A percentile compares a stretch with the other conserved stretches of the same genome.
These are phyloP conservation scores for Acrossocheilus fasciatus DNA, from an alignment of 2,797 vertebrate species.

Conservation along the genomic window DNA sequence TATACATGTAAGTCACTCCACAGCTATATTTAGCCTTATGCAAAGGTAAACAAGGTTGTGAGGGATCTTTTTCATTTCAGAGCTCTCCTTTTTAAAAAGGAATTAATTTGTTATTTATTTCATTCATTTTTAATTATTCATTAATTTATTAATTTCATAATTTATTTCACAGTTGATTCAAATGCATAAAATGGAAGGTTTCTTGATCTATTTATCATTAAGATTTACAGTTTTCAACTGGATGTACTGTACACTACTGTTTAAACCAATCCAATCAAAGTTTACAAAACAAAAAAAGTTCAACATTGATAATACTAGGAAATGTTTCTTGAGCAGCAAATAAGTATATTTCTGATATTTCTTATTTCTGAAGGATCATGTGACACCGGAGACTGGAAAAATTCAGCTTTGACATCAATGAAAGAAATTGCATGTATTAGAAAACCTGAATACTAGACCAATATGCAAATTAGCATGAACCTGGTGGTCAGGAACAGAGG, in stretches of 20 bases:
- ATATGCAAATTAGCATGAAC: slow-evolving; percentile 5
- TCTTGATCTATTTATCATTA: not conserved
- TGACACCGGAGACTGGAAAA: not conserved
- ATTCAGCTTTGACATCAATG: not conserved
- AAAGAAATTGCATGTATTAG: not conserved
- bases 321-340: not conserved
- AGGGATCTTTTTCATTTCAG: not conserved
- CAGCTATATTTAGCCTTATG: not conserved
- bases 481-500: slow-evolving; percentile 10
- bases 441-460: not conserved
- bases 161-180: too few species aligned
- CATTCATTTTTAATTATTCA: too few species aligned
- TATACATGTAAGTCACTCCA: slow-evolving; percentile 17
- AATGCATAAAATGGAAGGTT: not conserved
- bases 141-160: too few species aligned
- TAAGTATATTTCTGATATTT: not conserved
- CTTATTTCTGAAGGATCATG: not conserved
- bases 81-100: not conserved
- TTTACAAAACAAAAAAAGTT: not conserved
- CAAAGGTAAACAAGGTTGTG: not conserved
- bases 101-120: not conserved
- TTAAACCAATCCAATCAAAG: not conserved
- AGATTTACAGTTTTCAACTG: not conserved
- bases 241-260: not conserved
- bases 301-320: not conserved